Conservation (phyloP, 2,113 vertebrate genomes). For the Meriones unguiculatus region DNA sequence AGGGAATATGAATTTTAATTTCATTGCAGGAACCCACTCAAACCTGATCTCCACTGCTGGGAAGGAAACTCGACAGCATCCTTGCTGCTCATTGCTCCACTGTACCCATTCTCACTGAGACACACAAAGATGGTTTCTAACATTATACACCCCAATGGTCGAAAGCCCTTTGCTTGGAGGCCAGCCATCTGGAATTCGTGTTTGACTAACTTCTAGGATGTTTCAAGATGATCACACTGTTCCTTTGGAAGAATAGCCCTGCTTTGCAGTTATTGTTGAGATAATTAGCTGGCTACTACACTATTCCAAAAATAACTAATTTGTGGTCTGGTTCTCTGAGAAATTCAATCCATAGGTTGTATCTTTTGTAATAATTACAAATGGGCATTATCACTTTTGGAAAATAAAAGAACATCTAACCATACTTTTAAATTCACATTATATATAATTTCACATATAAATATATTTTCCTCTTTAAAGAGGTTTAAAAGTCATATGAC, state of each 20-base stretch:
- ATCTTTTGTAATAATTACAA: conserved; percentile 35
- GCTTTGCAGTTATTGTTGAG: not conserved
- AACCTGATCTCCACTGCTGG: not conserved
- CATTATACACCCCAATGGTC: not conserved
- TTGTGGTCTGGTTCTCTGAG: conserved; percentile 32
- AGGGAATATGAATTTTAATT: not conserved
- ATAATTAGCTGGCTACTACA: not conserved
- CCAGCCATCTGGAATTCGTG: not conserved
- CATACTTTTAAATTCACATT: conserved; percentile 43
- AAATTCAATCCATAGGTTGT: not conserved
- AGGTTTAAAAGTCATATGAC: conserved; percentile 45
- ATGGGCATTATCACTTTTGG: not conserved
- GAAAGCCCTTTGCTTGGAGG: not conserved
- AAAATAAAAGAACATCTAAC: conserved; percentile 47
- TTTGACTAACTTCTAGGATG: not conserved
- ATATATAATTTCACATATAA: conserved; percentile 33
- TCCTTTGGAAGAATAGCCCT: conserved; percentile 2
- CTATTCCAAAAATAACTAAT: conserved; percentile 39
- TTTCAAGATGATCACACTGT: not conserved
- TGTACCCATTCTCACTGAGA: not conserved
- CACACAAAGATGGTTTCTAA: not conserved
- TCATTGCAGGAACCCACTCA: not conserved
- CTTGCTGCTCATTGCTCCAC: not conserved
- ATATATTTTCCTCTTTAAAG: conserved; percentile 39
- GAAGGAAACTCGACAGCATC: not conserved